Percentiles rank a stretch among this genome's conserved stretches.
phyloP scores from a whole-genome alignment of 1,140 invertebrate species.

The Calliopsis andreniformis region DNA sequence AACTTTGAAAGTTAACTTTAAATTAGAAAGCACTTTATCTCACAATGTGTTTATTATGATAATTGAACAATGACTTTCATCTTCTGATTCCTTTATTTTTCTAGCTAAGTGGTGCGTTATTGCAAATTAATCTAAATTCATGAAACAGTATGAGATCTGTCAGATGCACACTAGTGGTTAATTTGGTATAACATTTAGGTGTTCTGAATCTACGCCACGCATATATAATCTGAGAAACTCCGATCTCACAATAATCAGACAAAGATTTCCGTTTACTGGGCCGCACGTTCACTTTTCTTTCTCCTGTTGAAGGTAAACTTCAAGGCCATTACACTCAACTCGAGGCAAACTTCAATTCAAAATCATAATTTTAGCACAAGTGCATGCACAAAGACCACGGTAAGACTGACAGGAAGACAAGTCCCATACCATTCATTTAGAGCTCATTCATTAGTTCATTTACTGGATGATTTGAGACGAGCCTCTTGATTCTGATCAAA shows the following conservation, averaged over 20 bases:
- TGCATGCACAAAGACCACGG: neutral
- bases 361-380: neutral
- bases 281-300: conserved; percentile 45
- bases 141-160: too few relatives aligned
- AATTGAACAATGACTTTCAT: too few relatives aligned
- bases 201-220: neutral
- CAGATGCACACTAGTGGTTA: too few relatives aligned
- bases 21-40: too few relatives aligned
- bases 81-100: too few relatives aligned
- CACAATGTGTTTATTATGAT: too few relatives aligned
- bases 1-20: too few relatives aligned
- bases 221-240: neutral
- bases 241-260: neutral
- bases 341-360: neutral
- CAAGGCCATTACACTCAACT: conserved; percentile 16
- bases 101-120: too few relatives aligned
- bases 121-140: too few relatives aligned
- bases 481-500: neutral
- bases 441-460: neutral
- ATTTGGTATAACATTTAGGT: too few relatives aligned
- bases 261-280: conserved; percentile 15
- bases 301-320: conserved; percentile 29
- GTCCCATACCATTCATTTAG: neutral
- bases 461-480: neutral
- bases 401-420: too few relatives aligned